Base-by-base conservation (phyloP, 2,797 vertebrate genomes). In the Lagorchestes hirsutus region DNA sequence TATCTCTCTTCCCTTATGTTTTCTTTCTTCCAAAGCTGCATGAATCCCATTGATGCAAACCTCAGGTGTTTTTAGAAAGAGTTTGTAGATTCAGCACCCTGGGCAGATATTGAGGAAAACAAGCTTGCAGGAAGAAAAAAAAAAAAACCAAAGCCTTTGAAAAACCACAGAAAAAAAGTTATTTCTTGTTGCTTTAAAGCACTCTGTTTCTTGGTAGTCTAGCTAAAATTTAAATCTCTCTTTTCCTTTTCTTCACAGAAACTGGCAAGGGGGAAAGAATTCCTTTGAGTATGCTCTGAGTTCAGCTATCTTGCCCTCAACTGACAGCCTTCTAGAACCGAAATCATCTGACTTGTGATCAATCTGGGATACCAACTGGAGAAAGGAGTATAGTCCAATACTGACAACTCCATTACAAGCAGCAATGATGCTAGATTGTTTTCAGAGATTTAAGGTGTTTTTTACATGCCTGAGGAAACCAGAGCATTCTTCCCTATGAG, bases 391-490 rank as follows among this genome's bases (percentile, higher is more conserved):
- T 0, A 90, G 52, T 95, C 94, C 94, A 95, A 93, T 55, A 96
- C 1, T 92, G 90, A 97, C 90, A 90, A 90, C 90, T 96, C 96
- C 40, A 93, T 97, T 97, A 95, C 13, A 94, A 52, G n/a, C 62
- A 90, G 8, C 0, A 56, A 91, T 3, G 87, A 92, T 92, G 67
- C 92, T 95, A 95, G 94, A 97, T 97, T n/a, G 58, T 29, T 3
- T 95, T 98, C 97, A 95, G 96, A 97, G 92, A 96, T 46, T 27
- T 92, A 98, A 94, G 93, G 92, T 95, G 96, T 18, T 82, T 96
- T 97, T 96, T 93, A 96, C 97, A 97, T 91, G 62, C 4, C 1
- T 24, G 4, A 28, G 58, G 58, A 97, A 97, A 14, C 14, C 93
- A 96, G 96, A 24, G 46, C 11, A 94, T 96, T 96, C n/a, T 95